These are phyloP conservation scores for Chironomus riparius DNA, from an alignment of 2,888 invertebrate genomes.

Conservation along the genomic window DNA sequence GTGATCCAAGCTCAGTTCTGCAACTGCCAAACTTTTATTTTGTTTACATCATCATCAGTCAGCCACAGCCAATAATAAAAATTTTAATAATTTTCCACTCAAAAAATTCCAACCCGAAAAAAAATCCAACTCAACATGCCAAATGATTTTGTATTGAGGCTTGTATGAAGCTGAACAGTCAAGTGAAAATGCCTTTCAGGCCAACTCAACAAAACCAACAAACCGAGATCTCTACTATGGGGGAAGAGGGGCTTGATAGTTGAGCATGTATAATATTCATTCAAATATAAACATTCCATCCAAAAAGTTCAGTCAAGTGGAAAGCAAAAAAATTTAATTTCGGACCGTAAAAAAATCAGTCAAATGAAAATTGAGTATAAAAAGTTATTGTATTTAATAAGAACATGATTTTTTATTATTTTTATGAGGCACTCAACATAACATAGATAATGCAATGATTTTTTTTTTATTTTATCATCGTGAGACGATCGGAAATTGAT, in stretches of 20 bases:
- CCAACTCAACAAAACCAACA: neutral
- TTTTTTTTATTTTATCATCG: conserved; percentile 21
- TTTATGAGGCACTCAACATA: neutral
- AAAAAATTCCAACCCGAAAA: neutral
- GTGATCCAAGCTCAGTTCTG: neutral
- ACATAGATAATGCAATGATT: neutral
- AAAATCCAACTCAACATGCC: neutral
- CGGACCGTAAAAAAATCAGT: neutral
- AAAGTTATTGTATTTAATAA: neutral
- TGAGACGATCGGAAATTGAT: conserved; percentile 25
- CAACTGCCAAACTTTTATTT: neutral
- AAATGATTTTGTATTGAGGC: neutral
- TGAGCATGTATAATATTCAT: neutral
- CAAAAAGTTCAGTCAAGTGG: neutral
- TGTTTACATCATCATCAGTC: no score
- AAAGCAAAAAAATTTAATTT: neutral
- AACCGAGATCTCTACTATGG: neutral
- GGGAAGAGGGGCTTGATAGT: neutral
- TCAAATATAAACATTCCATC: neutral
- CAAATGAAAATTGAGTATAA: neutral
- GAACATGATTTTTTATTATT: neutral
- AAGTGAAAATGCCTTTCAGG: neutral
- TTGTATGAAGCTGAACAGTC: neutral
- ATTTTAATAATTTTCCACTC: conserved; percentile 6
- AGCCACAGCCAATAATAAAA: no score